Evolutionary conservation across 2,888 invertebrate species (phyloP).

Genomic region (Drosophila maculinotata): DNA sequence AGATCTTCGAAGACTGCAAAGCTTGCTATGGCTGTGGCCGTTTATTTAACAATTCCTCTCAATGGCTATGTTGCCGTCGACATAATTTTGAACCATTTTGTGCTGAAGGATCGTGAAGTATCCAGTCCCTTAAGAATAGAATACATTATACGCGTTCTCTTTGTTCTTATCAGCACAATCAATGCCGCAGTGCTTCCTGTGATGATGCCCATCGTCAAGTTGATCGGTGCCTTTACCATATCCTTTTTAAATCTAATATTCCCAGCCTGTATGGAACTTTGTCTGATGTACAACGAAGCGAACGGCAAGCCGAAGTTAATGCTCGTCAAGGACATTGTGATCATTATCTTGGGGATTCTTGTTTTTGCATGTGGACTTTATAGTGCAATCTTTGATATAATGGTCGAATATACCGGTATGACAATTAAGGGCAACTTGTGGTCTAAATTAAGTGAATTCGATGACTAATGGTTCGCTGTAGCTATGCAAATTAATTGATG

Average conservation of each 20-base stretch:
- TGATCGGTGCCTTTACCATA: slow-evolving; percentile 36
- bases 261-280: slow-evolving; percentile 37
- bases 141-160: slow-evolving; percentile 13
- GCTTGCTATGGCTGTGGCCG: not conserved
- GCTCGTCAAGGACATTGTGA: slow-evolving; percentile 21
- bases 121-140: slow-evolving; percentile 24
- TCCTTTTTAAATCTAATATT: slow-evolving; percentile 41
- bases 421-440: not conserved
- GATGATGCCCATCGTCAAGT: slow-evolving; percentile 23
- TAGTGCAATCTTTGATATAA: slow-evolving; percentile 19
- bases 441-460: not conserved
- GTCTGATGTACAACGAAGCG: slow-evolving; percentile 18
- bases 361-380: slow-evolving; percentile 20
- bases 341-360: slow-evolving; percentile 13
- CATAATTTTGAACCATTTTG: slow-evolving; percentile 90
- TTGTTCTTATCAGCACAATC: slow-evolving; percentile 19
- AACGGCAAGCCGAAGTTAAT: slow-evolving; percentile 1
- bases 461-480: not conserved
- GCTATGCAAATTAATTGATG: not conserved
- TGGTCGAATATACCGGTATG: not conserved
- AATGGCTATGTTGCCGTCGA: slow-evolving; percentile 98
- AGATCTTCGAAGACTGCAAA: not conserved
- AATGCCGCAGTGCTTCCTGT: slow-evolving; percentile 25
- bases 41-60: slow-evolving; percentile 93
- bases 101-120: not conserved